Base-by-base conservation (phyloP, 1,140 invertebrate species). In the Paraescarpia echinospica region DNA sequence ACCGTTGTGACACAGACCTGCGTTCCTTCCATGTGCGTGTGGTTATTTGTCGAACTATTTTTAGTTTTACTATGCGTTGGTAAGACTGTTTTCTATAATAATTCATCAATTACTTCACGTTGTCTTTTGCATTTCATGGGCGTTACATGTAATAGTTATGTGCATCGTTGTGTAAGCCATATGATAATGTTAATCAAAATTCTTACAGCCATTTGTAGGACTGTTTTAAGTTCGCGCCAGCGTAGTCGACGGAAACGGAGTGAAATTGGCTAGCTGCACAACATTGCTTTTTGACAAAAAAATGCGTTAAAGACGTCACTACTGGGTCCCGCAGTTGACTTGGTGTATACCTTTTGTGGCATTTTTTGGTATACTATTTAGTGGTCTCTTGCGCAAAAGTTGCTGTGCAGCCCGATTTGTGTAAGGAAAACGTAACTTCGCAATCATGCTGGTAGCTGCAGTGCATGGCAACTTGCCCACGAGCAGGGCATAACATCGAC, bases 21-120 rank as follows among this genome's bases (percentile, higher is more conserved):
- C 59, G 59, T 77, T 77, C 59, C 59, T 77, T 77, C 59, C 59
- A 77, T 77, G 59, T 77, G 59, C 59, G 59, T 77, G 59, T 77
- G 59, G 59, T 77, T 77, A 77, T 77, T 18, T 77, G 59, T 2
- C 59, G 27, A 77, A 77, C 8, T 77, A 77, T 77, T 77, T 77
- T 77, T 77, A 77, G 2, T 41, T 41, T 41, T 77, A 18, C 14
- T 27, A 77, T 77, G 59, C 22, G 59, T 77, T 77, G 59, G 59
- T 77, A 77, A 77, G 59, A 77, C 59, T 77, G 59, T 77, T 77
- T 77, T 77, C 41, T 77, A 31, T 77, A 77, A 27, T 77, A 77
- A 77, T 77, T 77, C 9, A 31, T 27, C 4, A 77, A 77, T 0
- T 77, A 14, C 59, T 77, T 77, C 59, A 77, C 59, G 9, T 27